Evolutionary conservation across 1,140 invertebrate species (phyloP).

Genomic region (Coptotermes formosanus): DNA sequence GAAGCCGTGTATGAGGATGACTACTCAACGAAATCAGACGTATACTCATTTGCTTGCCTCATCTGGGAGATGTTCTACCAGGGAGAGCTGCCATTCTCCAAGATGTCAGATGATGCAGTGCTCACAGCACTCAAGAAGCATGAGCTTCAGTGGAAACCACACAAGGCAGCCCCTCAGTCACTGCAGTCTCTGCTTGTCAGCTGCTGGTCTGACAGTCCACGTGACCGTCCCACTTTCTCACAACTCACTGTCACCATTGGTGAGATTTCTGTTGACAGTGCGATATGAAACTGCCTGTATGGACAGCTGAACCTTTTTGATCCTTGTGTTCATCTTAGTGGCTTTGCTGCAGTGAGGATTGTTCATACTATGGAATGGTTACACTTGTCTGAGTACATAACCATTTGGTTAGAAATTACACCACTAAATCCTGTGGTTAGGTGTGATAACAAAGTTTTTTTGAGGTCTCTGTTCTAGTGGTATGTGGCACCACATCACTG

Average conservation of each 20-base stretch:
- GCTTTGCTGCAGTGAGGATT: background rate
- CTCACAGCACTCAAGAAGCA: constrained; percentile 67
- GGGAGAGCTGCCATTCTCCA: constrained; percentile 81
- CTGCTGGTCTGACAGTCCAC: constrained; percentile 62
- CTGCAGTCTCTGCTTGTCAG: constrained; percentile 62
- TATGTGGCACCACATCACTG: too few relatives aligned
- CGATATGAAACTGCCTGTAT: constrained; percentile 10
- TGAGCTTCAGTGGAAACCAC: constrained; percentile 62
- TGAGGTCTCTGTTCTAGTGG: too few relatives aligned
- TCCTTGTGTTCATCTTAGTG: background rate
- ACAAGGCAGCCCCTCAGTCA: constrained; percentile 60
- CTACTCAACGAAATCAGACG: constrained; percentile 91
- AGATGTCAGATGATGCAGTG: constrained; percentile 75
- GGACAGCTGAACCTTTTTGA: background rate
- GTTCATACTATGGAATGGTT: background rate
- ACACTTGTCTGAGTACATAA: background rate
- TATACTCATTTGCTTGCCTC: constrained; percentile 86
- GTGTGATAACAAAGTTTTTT: too few relatives aligned
- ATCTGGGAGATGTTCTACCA: constrained; percentile 90
- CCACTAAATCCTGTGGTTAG: too few relatives aligned
- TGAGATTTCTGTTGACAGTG: constrained; percentile 37
- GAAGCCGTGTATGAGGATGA: constrained; percentile 89
- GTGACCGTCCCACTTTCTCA: constrained; percentile 65
- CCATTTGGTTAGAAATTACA: too few relatives aligned
- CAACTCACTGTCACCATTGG: constrained; percentile 48